A percentile compares a stretch with the other conserved stretches of the same genome.
phyloP scores from a whole-genome alignment of 1,140 invertebrate genomes.

The Neocloeon triangulifer region DNA sequence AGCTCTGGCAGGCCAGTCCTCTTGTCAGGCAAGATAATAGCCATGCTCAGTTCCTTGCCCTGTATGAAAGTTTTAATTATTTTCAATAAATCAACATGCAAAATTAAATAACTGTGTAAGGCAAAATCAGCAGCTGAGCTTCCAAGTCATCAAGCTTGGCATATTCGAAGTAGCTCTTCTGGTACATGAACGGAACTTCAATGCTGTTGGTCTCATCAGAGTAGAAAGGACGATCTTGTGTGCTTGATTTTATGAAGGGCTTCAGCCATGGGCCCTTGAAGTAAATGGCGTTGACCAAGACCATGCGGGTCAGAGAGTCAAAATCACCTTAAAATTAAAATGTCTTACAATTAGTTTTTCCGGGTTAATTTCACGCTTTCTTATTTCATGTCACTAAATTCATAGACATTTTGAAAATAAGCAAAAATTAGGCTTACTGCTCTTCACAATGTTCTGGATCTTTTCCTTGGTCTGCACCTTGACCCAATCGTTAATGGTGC shows the following conservation, averaged over 20 bases:
- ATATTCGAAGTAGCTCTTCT: conserved; percentile 13
- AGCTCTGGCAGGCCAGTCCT: neutral
- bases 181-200: conserved; percentile 24
- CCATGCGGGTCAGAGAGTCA: conserved; percentile 13
- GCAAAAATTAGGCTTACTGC: neutral
- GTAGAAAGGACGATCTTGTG: conserved; percentile 1
- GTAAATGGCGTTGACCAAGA: conserved; percentile 24
- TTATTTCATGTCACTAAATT: neutral
- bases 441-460: neutral
- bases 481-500: neutral
- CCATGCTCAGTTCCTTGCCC: conserved; percentile 1
- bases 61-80: neutral
- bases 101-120: conserved; percentile 12
- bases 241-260: conserved; percentile 9
- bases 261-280: conserved; percentile 21
- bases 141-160: conserved; percentile 10
- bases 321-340: neutral
- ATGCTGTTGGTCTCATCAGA: conserved; percentile 8
- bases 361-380: neutral
- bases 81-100: neutral
- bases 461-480: neutral
- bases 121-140: conserved; percentile 13
- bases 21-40: neutral
- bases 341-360: neutral
- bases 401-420: neutral